Evolutionary conservation across 2,888 invertebrate species (phyloP).

Genomic region (Steinernema hermaphroditum): DNA sequence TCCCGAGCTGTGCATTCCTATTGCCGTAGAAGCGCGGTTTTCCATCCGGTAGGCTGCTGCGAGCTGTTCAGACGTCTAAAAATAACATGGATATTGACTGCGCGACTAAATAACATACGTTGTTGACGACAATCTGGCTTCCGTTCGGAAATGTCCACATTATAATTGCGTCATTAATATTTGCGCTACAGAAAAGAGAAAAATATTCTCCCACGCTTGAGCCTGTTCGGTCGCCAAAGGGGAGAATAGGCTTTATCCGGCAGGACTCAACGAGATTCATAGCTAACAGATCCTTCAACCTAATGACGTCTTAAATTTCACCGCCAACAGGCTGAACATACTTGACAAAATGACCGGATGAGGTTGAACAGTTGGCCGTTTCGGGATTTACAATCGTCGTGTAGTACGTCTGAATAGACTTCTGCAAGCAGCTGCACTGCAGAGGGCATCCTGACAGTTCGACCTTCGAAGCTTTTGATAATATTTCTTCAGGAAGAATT

Average conservation of each 20-base stretch:
- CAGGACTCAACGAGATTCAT: not conserved
- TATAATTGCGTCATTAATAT: conserved; percentile 33
- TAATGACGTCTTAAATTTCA: not conserved
- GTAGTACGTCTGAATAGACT: not conserved
- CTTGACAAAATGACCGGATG: conserved; percentile 15
- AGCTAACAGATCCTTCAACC: not conserved
- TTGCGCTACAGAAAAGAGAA: conserved; percentile 45
- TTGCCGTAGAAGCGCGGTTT: not conserved
- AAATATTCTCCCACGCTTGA: conserved; percentile 45
- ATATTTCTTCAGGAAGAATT: conserved; percentile 29
- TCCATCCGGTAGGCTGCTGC: conserved; percentile 16
- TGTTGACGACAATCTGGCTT: conserved; percentile 34
- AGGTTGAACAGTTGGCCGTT: not conserved
- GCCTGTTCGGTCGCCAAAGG: conserved; percentile 40
- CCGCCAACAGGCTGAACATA: not conserved
- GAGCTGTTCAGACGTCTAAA: conserved; percentile 13
- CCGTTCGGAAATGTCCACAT: conserved; percentile 44
- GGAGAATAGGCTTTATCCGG: conserved; percentile 38
- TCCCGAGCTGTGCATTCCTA: conserved; percentile 5
- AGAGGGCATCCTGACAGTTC: conserved; percentile 44
- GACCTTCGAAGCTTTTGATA: conserved; percentile 30
- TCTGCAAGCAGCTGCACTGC: conserved; percentile 38
- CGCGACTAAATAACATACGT: not conserved
- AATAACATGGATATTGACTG: not conserved
- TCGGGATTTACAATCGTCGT: not conserved